Evolutionary conservation across 1,140 invertebrate genomes (phyloP).

Genomic region (Sogatella furcifera): DNA sequence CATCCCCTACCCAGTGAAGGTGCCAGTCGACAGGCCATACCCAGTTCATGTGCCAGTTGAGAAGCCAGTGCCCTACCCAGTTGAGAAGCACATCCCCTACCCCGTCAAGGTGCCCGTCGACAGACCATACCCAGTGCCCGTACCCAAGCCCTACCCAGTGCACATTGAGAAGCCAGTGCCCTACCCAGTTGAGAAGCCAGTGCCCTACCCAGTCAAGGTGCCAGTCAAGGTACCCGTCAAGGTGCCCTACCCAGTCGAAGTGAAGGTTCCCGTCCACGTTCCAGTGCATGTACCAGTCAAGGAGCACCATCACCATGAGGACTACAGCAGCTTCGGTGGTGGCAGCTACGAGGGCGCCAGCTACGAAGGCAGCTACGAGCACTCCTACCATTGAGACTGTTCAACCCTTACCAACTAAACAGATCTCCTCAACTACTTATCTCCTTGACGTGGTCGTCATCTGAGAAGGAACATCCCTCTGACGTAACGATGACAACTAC

Average conservation of each 20-base stretch:
- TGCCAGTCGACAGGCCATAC: conserved; percentile 50
- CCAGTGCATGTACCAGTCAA: conserved; percentile 39
- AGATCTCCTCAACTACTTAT: too few species aligned
- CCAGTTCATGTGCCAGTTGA: conserved; percentile 41
- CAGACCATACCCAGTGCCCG: conserved; percentile 33
- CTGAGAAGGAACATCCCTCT: too few species aligned
- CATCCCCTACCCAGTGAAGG: conserved; percentile 57
- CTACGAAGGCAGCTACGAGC: neutral
- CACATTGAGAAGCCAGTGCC: conserved; percentile 62
- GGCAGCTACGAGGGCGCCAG: conserved; percentile 3
- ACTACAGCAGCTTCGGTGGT: conserved; percentile 13
- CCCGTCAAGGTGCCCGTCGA: conserved; percentile 51
- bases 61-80: conserved; percentile 43
- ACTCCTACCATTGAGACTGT: neutral
- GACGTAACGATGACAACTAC: too few species aligned
- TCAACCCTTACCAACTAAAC: too few species aligned
- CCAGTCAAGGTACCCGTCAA: conserved; percentile 35
- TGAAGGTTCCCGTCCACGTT: conserved; percentile 42
- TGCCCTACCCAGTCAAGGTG: conserved; percentile 46
- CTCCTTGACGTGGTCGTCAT: too few species aligned
- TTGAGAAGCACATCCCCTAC: conserved; percentile 46
- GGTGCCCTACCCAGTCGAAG: conserved; percentile 33
- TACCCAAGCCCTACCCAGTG: conserved; percentile 39
- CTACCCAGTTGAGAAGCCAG: conserved; percentile 52
- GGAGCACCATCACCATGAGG: conserved; percentile 32